Percentiles rank a stretch among this genome's conserved stretches.
Evolutionary conservation across 2,888 invertebrate genomes (phyloP).

Genomic region (Elysia crispata): DNA sequence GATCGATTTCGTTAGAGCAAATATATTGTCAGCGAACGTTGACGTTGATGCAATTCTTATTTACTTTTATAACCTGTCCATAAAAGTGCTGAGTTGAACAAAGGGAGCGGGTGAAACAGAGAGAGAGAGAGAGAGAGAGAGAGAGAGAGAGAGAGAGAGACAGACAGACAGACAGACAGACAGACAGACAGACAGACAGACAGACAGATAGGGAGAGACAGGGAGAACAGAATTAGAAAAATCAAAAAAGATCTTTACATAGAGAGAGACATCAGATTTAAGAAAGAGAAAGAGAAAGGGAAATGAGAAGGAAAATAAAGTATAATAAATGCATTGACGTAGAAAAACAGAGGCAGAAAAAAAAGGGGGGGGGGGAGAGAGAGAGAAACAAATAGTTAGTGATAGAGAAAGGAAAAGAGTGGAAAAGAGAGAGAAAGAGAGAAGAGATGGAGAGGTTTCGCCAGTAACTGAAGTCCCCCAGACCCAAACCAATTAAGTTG

Average conservation of each 20-base stretch:
- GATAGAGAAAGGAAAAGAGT: too few relatives aligned
- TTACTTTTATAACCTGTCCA: too few relatives aligned
- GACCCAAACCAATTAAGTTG: not conserved
- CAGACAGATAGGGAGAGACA: not conserved
- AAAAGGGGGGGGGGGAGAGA: constrained; percentile 2
- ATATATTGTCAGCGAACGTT: too few relatives aligned
- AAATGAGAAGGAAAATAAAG: not conserved
- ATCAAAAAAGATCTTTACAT: not conserved
- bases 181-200: not conserved
- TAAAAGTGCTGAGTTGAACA: too few relatives aligned
- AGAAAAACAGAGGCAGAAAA: not conserved
- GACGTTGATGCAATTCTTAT: too few relatives aligned
- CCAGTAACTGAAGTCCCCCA: too few relatives aligned
- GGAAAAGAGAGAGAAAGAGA: not conserved
- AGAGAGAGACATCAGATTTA: not conserved
- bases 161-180: constrained; percentile 25
- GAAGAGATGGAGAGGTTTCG: not conserved
- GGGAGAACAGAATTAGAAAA: not conserved
- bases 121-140: not conserved
- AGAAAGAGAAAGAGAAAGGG: not conserved
- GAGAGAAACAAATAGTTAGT: too few relatives aligned
- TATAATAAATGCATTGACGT: too few relatives aligned
- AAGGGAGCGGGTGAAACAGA: too few relatives aligned
- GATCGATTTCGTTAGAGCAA: too few relatives aligned
- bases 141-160: constrained; percentile 16